Conservation (phyloP, 2,113 vertebrate species). For the Chascanopsetta lugubris region DNA sequence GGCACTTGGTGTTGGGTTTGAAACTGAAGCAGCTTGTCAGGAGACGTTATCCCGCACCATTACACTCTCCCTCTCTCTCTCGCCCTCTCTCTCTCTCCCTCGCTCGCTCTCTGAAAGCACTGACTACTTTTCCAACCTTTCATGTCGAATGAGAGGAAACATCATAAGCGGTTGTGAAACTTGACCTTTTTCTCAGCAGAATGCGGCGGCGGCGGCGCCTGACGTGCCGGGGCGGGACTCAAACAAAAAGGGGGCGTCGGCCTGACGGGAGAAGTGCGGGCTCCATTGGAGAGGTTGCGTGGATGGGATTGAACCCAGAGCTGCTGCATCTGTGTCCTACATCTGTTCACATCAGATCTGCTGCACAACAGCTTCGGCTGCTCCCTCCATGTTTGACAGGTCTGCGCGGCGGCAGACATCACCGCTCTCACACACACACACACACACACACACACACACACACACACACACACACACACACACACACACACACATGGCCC, state of each 20-base stretch:
- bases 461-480: background rate
- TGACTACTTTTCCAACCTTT: slow-evolving; percentile 32
- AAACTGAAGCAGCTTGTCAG: too few species aligned
- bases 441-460: background rate
- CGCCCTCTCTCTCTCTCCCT: too few species aligned
- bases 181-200: slow-evolving; percentile 61
- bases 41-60: slow-evolving; percentile 9
- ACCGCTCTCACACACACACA: background rate
- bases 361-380: background rate
- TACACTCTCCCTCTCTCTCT: slow-evolving; percentile 3
- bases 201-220: slow-evolving; percentile 24
- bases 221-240: slow-evolving; percentile 39
- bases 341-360: background rate
- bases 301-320: slow-evolving; percentile 37
- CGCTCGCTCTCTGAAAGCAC: slow-evolving; percentile 15
- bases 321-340: background rate
- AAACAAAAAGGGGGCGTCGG: slow-evolving; percentile 21
- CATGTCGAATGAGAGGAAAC: slow-evolving; percentile 33
- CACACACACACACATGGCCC: background rate
- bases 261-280: slow-evolving; percentile 29
- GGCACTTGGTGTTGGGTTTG: too few species aligned
- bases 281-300: slow-evolving; percentile 41
- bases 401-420: too few species aligned
- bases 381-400: background rate
- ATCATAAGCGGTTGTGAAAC: slow-evolving; percentile 45